Base-by-base conservation (phyloP, 2,113 vertebrate genomes). In the Seriola dumerili region DNA sequence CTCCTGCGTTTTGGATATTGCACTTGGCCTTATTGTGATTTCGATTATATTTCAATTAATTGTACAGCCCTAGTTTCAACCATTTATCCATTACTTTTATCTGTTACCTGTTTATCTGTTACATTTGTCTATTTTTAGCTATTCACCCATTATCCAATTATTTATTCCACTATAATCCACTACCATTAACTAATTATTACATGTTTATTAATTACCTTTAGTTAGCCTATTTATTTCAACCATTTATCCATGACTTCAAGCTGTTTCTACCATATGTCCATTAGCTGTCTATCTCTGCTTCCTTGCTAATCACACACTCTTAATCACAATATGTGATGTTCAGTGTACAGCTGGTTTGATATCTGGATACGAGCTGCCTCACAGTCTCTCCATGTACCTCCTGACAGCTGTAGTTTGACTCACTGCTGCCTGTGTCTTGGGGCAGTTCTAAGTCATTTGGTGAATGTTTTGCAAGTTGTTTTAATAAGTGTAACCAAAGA, bases 381-480 rank as follows among this genome's bases (percentile, higher is more conserved):
- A 14, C 44, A 48, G 12, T 48, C 46, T 48, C 13, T 48, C 16
- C 46, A 48, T 14, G 1, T 48, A 48, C 14, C 46, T 54, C 21
- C 50, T 52, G 4, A 52, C 4, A 52, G 11, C 44, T n/a, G 1
- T 5, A 8, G 38, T 29, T 29, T 1, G 17, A 19, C 17, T 50
- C 48, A n/a, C 50, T 54, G 50, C 61, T 63, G 29, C 29, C 58
- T 17, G n/a, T 4, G 3, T 67, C 38, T 40, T 36, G 12, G 36
- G 54, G 13, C 19, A 21, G 3, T 63, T 62, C 32, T 17, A 25
- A 70, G 29, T 69, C 14, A 12, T 42, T 67, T 40, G 4, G 16
- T 54, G 38, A 71, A 50, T 54, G 14, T 52, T 64, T 71, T 79
- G 6, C 23, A 57, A 52, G 72, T 38, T 29, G 4, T 68, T 42